Percentiles rank a stretch among this genome's conserved stretches.
Evolutionary conservation across 2,113 vertebrate genomes (phyloP).

Genomic region (Nanger granti): DNA sequence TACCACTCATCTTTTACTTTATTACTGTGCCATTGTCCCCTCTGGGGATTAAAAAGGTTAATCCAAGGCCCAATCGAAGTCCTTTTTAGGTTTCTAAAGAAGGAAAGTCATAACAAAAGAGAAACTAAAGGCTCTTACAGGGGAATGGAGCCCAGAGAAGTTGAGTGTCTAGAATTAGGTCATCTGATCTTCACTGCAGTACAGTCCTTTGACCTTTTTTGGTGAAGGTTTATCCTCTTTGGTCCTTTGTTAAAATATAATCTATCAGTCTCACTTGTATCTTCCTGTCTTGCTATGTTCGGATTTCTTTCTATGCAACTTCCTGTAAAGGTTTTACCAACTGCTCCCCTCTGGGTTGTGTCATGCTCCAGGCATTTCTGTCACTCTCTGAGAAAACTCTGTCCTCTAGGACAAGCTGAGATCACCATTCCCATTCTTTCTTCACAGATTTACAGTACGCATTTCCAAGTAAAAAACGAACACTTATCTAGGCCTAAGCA

Average conservation of each 20-base stretch:
- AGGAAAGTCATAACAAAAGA: not conserved
- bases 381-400: not conserved
- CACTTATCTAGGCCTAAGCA: not conserved
- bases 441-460: not conserved
- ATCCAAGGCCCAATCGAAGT: not conserved
- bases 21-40: not conserved
- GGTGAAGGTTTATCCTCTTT: not conserved
- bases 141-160: not conserved
- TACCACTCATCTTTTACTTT: not conserved
- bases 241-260: not conserved
- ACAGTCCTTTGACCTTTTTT: not conserved
- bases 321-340: not conserved
- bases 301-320: not conserved
- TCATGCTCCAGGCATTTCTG: not conserved
- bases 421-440: not conserved
- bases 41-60: not conserved
- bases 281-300: not conserved
- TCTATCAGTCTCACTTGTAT: not conserved
- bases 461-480: slow-evolving; percentile 12
- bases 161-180: not conserved
- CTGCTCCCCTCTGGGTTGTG: not conserved
- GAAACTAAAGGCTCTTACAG: not conserved
- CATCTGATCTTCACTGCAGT: not conserved
- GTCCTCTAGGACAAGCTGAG: not conserved
- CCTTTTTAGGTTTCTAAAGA: not conserved